Conservation (phyloP, 2,797 vertebrate genomes). For the Scleropages formosus region DNA sequence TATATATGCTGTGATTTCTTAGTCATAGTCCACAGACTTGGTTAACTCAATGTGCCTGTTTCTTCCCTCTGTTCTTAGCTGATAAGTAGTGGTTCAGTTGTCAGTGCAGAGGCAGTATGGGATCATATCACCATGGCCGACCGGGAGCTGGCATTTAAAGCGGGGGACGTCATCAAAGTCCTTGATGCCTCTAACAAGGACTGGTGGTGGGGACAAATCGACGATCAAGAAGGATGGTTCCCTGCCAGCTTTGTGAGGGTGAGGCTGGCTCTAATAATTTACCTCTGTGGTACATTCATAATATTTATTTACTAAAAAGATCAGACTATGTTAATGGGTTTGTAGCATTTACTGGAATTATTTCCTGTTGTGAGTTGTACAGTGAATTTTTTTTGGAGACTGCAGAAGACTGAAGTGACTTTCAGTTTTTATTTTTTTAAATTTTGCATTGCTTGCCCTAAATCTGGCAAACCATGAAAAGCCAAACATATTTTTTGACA, state of each 20-base stretch:
- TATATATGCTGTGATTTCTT: background rate
- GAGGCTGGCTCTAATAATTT: slow-evolving; percentile 54
- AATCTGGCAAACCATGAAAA: slow-evolving; percentile 5
- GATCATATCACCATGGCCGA: slow-evolving; percentile 99
- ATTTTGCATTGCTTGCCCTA: slow-evolving; percentile 2
- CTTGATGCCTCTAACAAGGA: slow-evolving; percentile 99
- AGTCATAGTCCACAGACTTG: background rate
- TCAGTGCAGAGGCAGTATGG: slow-evolving; percentile 99
- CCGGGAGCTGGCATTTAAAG: slow-evolving; percentile 99
- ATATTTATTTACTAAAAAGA: slow-evolving; percentile 39
- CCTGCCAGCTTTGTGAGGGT: slow-evolving; percentile 99
- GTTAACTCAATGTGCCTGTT: slow-evolving; percentile 19
- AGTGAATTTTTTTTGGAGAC: too few species aligned
- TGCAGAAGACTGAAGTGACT: too few species aligned
- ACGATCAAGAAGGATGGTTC: slow-evolving; percentile 98
- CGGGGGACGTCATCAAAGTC: slow-evolving; percentile 98
- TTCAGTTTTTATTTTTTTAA: background rate
- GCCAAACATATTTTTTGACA: background rate
- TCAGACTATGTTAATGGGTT: background rate
- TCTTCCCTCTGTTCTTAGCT: slow-evolving; percentile 55
- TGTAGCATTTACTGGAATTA: background rate
- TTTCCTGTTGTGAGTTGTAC: background rate
- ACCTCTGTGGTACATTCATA: slow-evolving; percentile 27
- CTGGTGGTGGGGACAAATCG: slow-evolving; percentile 99
- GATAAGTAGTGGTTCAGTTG: slow-evolving; percentile 97